Evolutionary conservation across 2,113 vertebrate species (phyloP), one percentile per base, ranked within the genome.

Genomic region (Taxidea taxus): DNA sequence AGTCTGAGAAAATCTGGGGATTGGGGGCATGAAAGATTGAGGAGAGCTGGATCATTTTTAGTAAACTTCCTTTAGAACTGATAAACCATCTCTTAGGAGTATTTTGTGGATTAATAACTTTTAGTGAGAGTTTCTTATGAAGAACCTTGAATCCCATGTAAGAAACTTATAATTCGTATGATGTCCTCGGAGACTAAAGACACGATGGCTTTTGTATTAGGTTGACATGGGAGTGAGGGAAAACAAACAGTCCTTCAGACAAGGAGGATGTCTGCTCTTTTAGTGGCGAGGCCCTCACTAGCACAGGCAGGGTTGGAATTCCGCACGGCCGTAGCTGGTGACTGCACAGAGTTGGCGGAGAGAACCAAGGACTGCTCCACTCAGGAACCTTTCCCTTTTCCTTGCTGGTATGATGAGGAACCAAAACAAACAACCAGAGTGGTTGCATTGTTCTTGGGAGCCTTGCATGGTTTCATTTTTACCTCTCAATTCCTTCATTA

Each of bases 51-150:
- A 91, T 96, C n/a, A 74, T 89, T 97, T 95, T 97, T 97, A 95
- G 51, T 95, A 74, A 95, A 68, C 37, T 82, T 94, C 47, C 51
- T 94, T 97, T 92, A 86, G 20, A 87, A 75, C 16, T 95, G 85
- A 29, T 87, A 84, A 95, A 58, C 54, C 88, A 74, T 90, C 75
- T 94, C 54, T 68, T 81, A 56, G 68, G 68, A 81, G 21, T 64
- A 70, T 94, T 92, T 95, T 96, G 44, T 86, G 58, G n/a, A 66
- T 97, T 96, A 93, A 54, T 94, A 91, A 86, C 81, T 86, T 93
- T 90, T 60, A 75, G 44, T 87, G 29, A 95, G 29, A 44, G 23
- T 77, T 93, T 39, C 72, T 96, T 94, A 72, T 92, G 88, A 82
- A 93, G 86, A 97, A 47, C 42, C n/a, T 90, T 95, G 81, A 95